Evolutionary conservation across 2,113 vertebrate genomes (phyloP).

Genomic region (Catagonus wagneri): DNA sequence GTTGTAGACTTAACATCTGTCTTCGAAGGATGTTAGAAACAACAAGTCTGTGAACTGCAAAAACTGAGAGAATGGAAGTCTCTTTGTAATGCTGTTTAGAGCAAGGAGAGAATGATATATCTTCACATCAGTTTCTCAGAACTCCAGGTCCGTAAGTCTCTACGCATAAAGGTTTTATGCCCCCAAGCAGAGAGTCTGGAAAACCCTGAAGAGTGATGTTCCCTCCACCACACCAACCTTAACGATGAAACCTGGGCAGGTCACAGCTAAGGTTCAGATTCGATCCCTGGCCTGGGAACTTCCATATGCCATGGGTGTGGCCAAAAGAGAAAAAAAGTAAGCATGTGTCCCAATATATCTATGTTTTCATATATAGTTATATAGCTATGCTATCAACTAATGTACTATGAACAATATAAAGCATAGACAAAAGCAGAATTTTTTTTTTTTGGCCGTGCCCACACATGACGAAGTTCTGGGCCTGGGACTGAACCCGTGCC

Average conservation of each 20-base stretch:
- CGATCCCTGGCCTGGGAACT: no score
- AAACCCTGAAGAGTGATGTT: neutral
- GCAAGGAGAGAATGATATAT: neutral
- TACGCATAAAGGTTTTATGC: neutral
- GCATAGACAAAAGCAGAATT: neutral
- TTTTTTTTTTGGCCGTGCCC: no score
- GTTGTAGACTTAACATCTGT: neutral
- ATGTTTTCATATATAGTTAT: neutral
- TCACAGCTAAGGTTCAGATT: neutral
- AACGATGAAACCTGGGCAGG: neutral
- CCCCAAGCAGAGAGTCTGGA: neutral
- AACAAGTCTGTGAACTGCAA: neutral
- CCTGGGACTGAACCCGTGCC: no score
- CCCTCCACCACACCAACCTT: no score
- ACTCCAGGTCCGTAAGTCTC: neutral
- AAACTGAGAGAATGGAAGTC: neutral
- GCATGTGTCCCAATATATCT: neutral
- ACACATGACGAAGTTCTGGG: no score
- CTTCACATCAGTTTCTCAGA: neutral
- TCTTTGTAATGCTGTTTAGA: neutral
- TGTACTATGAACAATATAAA: neutral
- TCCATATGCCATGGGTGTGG: no score
- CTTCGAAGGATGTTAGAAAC: neutral
- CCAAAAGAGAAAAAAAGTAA: neutral
- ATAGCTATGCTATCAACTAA: neutral